Evolutionary conservation across 2,113 vertebrate genomes (phyloP).

Genomic region (Saiga tatarica): DNA sequence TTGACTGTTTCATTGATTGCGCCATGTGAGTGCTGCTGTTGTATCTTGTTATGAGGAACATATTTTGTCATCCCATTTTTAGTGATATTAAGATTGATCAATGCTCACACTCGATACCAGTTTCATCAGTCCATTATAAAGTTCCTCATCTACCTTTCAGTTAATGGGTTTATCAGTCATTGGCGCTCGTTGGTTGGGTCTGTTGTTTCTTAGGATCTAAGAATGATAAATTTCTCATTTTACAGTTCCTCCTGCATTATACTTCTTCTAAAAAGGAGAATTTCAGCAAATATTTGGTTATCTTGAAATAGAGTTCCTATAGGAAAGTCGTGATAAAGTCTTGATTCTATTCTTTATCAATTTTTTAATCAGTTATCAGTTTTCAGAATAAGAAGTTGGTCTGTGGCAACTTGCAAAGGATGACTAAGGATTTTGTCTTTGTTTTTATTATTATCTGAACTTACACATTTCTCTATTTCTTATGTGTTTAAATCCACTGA

Average conservation of each 20-base stretch:
- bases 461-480: background rate
- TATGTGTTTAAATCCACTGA: background rate
- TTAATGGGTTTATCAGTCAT: background rate
- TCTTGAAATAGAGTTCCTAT: background rate
- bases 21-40: background rate
- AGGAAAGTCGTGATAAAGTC: background rate
- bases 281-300: background rate
- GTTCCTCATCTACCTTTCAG: background rate
- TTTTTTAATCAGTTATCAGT: background rate
- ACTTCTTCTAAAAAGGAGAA: background rate
- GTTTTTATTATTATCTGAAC: background rate
- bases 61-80: background rate
- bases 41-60: background rate
- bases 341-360: background rate
- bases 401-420: background rate
- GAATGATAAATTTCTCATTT: background rate
- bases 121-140: background rate
- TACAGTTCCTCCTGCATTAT: background rate
- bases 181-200: background rate
- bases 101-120: background rate
- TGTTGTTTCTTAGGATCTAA: background rate
- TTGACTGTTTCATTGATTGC: background rate
- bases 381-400: background rate
- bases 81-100: background rate
- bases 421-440: background rate